phyloP scores from a whole-genome alignment of 1,140 invertebrate species.

The Euschistus heros region DNA sequence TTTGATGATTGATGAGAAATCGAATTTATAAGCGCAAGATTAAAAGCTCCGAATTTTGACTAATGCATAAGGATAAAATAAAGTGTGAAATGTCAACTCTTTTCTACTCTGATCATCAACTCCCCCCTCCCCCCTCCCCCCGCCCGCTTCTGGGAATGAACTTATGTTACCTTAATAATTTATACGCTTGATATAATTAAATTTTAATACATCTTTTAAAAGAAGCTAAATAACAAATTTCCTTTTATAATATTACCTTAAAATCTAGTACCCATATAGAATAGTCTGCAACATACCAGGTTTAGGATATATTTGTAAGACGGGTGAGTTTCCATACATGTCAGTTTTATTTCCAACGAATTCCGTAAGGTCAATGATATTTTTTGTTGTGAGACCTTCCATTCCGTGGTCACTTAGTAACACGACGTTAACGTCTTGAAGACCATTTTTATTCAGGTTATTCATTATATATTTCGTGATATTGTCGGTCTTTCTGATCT shows the following conservation, averaged over 20 bases:
- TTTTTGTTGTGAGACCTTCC: conserved; percentile 39
- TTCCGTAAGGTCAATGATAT: conserved; percentile 47
- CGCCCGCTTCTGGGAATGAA: no score
- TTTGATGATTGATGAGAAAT: no score
- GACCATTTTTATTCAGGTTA: conserved; percentile 38
- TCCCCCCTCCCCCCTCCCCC: no score
- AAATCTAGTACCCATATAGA: conserved; percentile 14
- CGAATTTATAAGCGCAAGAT: no score
- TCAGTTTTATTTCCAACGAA: conserved; percentile 39
- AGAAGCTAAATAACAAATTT: neutral
- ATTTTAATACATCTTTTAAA: neutral
- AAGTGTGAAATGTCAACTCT: no score
- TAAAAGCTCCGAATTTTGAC: no score
- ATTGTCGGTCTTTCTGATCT: conserved; percentile 44
- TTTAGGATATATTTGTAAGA: conserved; percentile 44
- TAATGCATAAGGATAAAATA: no score
- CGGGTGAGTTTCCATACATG: conserved; percentile 37
- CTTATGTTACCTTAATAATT: no score
- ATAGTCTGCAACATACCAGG: conserved; percentile 34
- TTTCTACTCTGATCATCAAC: no score
- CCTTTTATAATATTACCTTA: neutral
- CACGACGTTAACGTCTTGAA: conserved; percentile 53
- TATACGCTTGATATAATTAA: neutral
- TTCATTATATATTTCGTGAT: conserved; percentile 46
- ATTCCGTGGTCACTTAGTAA: conserved; percentile 69